phyloP scores from a whole-genome alignment of 2,797 vertebrate species.

The Rhodeus uyekii region DNA sequence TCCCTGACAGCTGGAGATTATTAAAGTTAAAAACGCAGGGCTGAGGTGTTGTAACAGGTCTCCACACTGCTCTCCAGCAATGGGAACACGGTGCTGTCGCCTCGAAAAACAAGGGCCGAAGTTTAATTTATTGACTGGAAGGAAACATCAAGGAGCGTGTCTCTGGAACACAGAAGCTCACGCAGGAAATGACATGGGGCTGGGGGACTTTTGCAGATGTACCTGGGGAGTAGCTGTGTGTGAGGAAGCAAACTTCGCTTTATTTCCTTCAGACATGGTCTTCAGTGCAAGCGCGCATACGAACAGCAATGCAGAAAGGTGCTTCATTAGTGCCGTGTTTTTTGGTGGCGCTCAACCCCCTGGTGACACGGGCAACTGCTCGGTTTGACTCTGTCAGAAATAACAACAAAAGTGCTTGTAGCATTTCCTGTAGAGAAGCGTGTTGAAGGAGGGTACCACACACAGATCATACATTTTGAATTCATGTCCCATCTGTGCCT shows the following conservation, averaged over 20 bases:
- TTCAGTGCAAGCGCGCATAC: conserved; percentile 42
- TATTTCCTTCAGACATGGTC: conserved; percentile 40
- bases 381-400: conserved; percentile 65
- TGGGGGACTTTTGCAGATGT: conserved; percentile 63
- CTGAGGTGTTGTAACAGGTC: conserved; percentile 94
- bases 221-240: conserved; percentile 65
- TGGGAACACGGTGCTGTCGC: conserved; percentile 63
- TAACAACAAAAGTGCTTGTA: conserved; percentile 66
- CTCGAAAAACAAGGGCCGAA: conserved; percentile 71
- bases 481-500: conserved; percentile 67
- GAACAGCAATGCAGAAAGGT: conserved; percentile 57
- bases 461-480: conserved; percentile 76
- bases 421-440: conserved; percentile 64
- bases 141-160: conserved; percentile 77
- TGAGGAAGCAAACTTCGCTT: conserved; percentile 73
- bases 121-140: conserved; percentile 82
- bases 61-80: conserved; percentile 90
- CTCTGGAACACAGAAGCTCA: conserved; percentile 63
- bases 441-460: conserved; percentile 64
- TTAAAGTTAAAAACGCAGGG: conserved; percentile 88
- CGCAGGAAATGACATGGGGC: conserved; percentile 64
- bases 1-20: conserved; percentile 98
- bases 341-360: conserved; percentile 61
- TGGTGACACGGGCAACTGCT: conserved; percentile 63
- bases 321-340: conserved; percentile 68